These are phyloP conservation scores for Drosophila imparisetae DNA, from an alignment of 2,888 invertebrate species.

Conservation along the genomic window DNA sequence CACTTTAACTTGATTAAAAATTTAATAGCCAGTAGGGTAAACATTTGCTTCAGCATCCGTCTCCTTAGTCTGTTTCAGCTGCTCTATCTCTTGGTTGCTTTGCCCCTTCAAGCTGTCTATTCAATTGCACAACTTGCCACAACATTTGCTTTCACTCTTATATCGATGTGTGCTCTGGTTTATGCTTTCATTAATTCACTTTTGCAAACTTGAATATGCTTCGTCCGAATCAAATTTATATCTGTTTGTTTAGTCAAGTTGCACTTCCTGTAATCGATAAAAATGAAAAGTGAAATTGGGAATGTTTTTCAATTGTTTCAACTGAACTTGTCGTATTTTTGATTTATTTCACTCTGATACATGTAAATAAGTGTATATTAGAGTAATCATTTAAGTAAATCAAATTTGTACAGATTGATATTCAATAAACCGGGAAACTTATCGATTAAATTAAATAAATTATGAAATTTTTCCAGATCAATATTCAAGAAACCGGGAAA, in stretches of 20 bases:
- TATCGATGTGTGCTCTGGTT: not conserved
- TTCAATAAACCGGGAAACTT: not conserved
- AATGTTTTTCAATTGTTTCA: not conserved
- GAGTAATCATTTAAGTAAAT: not conserved
- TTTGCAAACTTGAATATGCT: constrained; percentile 10
- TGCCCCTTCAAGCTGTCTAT: constrained; percentile 53
- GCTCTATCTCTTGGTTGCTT: not conserved
- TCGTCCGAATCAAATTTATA: not conserved
- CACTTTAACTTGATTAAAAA: constrained; percentile 80
- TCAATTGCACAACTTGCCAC: constrained; percentile 71
- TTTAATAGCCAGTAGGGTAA: constrained; percentile 74
- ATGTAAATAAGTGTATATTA: not conserved
- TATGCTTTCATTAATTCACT: constrained; percentile 56
- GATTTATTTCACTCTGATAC: not conserved
- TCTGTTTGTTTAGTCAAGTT: not conserved
- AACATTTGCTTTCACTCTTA: constrained; percentile 57
- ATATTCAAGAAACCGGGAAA: not conserved
- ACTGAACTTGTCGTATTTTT: not conserved
- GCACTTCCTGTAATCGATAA: not conserved
- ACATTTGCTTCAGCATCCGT: constrained; percentile 42
- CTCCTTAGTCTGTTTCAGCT: not conserved
- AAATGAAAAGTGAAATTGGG: not conserved
- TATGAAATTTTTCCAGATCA: not conserved
- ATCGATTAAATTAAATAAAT: not conserved
- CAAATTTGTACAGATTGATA: not conserved